Evolutionary conservation across 1,140 invertebrate genomes (phyloP), one percentile per base, ranked within the genome.

Genomic region (Chelonus insularis): DNA sequence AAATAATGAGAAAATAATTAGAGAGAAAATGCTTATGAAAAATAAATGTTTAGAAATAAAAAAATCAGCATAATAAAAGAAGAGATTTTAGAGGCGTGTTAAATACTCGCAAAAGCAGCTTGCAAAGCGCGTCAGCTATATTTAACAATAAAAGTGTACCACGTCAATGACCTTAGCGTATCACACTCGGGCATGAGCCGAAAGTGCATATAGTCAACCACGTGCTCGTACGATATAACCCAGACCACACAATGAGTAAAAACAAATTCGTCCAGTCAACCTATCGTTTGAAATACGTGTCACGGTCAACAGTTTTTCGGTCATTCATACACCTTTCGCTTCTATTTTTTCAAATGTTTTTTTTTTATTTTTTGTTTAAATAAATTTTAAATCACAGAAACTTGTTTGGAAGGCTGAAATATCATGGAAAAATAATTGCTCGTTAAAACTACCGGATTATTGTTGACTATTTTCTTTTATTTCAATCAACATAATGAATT

Each of bases 91-190:
- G 59, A 64, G 67, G 67, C 65, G 65, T 66, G 65, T 55, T 60
- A 65, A 62, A 72, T 69, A 63, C 66, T 66, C 56, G 71, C 62
- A 68, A 62, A 23, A 62, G 43, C 41, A 36, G 29, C 25, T 37
- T 55, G 18, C 37, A 47, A 37, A 12, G 21, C 65, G 62, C 59
- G 65, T 59, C 63, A 68, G 60, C 72, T 74, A 74, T 78, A 74
- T 72, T 74, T 76, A 74, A 72, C 72, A 73, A 79, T 76, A 79
- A 79, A 80, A 78, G 76, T 79, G 72, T 78, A 79, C 75, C 77
- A 73, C 72, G 78, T 80, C 77, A 77, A 78, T 79, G 78, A 80
- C 77, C 77, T 74, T 75, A 66, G 69, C 66, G 70, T 68, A 72
- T 71, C 52, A 51, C 25, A 60, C 58, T 60, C 58, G 57, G 50